Evolutionary conservation across 2,888 invertebrate genomes (phyloP), one percentile per base, ranked within the genome.

Genomic region (Watsonalla binaria): DNA sequence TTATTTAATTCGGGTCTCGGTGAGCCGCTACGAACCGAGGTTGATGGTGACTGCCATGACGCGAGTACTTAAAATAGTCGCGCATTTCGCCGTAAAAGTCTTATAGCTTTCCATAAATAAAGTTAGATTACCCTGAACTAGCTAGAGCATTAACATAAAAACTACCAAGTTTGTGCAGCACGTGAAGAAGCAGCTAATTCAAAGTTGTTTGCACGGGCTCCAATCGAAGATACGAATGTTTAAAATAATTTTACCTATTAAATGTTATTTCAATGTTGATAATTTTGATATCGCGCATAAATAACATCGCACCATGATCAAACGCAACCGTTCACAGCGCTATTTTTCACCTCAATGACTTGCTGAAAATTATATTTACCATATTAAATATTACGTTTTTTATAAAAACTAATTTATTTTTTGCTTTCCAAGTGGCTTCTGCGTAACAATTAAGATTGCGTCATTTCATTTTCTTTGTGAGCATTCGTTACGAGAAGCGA

Each of bases 301-400:
- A n/a, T 33, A 1, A 47, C 24, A 47, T 47, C 46, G 11, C 11
- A 11, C 2, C 59, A 61, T 73, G 73, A 68, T 66, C 72, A 74
- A 78, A 68, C 67, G 68, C 74, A 75, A 69, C 65, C 71, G 75
- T 77, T 79, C 72, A 78, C 68, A 56, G 66, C 57, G 60, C 64
- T 72, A 77, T 79, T 74, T 74, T 74, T 77, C 76, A 66, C 74
- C 66, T 63, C 59, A 63, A 76, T 84, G 81, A 84, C 80, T 75
- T 74, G 79, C 76, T 66, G 52, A 62, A 75, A 70, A 63, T 24
- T 24, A 24, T 55, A 50, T 58, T 62, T 56, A 52, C 54, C 59
- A 63, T 57, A 52, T 15, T 51, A 52, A 55, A 59, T 54, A 55
- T 52, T 57, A 51, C 47, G 51, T 53, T 55, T 47, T 57, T 54